Conservation (phyloP, 2,797 vertebrate species). For the Morus bassanus region DNA sequence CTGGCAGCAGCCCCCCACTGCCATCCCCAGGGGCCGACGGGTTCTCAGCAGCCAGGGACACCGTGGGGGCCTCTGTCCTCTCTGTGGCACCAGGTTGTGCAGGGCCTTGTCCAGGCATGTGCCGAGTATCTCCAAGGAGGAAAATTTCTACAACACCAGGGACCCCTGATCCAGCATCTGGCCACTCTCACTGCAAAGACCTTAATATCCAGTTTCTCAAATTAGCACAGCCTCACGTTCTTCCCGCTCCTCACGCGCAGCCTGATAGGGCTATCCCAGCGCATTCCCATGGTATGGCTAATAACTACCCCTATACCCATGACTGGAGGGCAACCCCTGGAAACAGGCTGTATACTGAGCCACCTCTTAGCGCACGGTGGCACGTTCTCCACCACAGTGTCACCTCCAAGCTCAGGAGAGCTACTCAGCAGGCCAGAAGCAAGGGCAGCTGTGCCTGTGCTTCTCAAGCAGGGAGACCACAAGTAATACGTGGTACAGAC, state of each 20-base stretch:
- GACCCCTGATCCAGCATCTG: neutral
- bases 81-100: neutral
- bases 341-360: neutral
- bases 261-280: neutral
- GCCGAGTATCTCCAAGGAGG: neutral
- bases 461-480: neutral
- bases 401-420: neutral
- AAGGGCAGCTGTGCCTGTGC: neutral
- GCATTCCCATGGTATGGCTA: neutral
- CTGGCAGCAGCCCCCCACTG: neutral
- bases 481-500: accelerated
- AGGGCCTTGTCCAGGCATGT: neutral
- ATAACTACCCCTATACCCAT: neutral
- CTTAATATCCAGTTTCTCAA: neutral
- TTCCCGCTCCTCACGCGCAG: neutral
- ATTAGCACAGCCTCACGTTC: neutral
- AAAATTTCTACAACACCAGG: neutral
- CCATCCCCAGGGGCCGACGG: neutral
- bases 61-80: neutral
- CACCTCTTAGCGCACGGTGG: neutral
- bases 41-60: neutral
- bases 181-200: neutral
- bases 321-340: neutral
- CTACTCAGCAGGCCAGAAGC: neutral
- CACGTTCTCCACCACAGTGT: neutral